These are phyloP conservation scores for Agonum fuliginosum DNA, from an alignment of 2,888 invertebrate genomes.

Conservation along the genomic window DNA sequence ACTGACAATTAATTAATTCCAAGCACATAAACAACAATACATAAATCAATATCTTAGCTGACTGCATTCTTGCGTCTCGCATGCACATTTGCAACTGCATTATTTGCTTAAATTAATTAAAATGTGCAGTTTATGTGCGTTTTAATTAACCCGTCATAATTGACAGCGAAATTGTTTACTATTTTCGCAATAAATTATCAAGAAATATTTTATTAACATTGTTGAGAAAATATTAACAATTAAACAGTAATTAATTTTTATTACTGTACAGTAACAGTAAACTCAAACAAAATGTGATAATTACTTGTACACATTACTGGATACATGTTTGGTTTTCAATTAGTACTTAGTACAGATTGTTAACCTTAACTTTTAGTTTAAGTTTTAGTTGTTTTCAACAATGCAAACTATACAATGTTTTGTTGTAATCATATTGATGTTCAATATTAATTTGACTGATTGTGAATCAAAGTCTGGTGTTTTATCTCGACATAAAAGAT, in stretches of 20 bases:
- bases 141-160: conserved; percentile 38
- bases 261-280: too few relatives aligned
- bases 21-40: not conserved
- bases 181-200: conserved; percentile 7
- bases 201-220: not conserved
- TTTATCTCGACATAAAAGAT: conserved; percentile 58
- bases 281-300: too few relatives aligned
- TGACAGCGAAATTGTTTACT: conserved; percentile 1
- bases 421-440: conserved; percentile 27
- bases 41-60: conserved; percentile 8
- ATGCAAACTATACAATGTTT: too few relatives aligned
- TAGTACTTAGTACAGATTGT: too few relatives aligned
- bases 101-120: conserved; percentile 34
- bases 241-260: not conserved
- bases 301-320: too few relatives aligned
- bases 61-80: not conserved
- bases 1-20: not conserved
- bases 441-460: conserved; percentile 29
- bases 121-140: conserved; percentile 9
- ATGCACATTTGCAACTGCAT: conserved; percentile 11
- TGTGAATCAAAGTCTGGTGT: not conserved
- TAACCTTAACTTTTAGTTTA: too few relatives aligned
- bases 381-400: too few relatives aligned
- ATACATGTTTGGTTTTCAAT: too few relatives aligned
- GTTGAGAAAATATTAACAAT: not conserved